These are phyloP conservation scores for Peromyscus polionotus DNA, from an alignment of 2,113 vertebrate species.

Conservation along the genomic window DNA sequence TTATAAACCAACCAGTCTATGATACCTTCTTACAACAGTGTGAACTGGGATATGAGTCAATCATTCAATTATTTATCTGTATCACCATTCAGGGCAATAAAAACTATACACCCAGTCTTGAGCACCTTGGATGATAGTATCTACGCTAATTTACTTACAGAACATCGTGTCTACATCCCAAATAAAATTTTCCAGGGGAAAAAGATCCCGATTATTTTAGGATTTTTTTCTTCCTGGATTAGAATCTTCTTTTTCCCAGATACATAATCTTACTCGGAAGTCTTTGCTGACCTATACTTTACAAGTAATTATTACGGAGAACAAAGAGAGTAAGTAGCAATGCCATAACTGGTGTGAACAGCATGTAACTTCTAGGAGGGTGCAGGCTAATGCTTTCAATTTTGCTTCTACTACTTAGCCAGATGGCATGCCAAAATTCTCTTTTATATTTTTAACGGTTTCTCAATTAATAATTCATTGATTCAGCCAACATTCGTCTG, in stretches of 20 bases:
- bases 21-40: not conserved
- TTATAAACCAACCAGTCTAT: not conserved
- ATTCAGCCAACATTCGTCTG: not conserved
- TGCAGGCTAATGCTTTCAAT: not conserved
- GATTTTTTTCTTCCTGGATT: not conserved
- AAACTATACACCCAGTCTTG: not conserved
- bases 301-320: not conserved
- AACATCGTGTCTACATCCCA: not conserved
- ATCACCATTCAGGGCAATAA: not conserved
- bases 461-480: constrained; percentile 24
- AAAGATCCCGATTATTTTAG: not conserved
- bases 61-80: not conserved
- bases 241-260: constrained; percentile 25
- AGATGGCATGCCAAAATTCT: not conserved
- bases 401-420: constrained; percentile 39
- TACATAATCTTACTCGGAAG: not conserved
- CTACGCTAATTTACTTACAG: not conserved
- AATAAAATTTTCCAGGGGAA: not conserved
- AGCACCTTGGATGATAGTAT: not conserved
- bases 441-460: not conserved
- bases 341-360: not conserved
- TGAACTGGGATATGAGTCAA: not conserved
- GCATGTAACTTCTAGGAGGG: not conserved
- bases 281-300: not conserved
- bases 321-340: not conserved